These are phyloP conservation scores for Scaptomyza montana DNA, from an alignment of 1,140 invertebrate species.

Conservation along the genomic window DNA sequence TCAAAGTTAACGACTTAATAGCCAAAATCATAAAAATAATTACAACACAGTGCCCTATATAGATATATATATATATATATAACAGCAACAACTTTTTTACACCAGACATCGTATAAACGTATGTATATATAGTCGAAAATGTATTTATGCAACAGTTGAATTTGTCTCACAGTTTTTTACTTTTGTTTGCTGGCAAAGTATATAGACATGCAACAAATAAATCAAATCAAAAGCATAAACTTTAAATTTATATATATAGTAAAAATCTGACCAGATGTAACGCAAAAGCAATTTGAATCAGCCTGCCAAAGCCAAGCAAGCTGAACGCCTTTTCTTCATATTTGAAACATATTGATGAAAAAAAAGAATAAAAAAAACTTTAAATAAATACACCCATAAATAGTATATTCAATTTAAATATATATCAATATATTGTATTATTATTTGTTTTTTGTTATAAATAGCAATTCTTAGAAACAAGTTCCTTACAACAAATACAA, in stretches of 20 bases:
- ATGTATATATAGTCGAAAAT: slow-evolving; percentile 30
- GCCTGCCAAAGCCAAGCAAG: neutral
- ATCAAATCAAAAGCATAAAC: neutral
- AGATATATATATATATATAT: slow-evolving; percentile 2
- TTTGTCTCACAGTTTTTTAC: slow-evolving; percentile 4
- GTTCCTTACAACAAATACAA: slow-evolving; percentile 29
- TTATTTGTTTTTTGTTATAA: slow-evolving; percentile 18
- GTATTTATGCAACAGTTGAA: slow-evolving; percentile 57
- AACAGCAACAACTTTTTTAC: neutral
- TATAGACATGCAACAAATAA: neutral
- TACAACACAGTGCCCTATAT: slow-evolving; percentile 11
- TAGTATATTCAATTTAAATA: neutral
- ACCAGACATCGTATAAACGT: neutral
- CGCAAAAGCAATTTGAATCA: slow-evolving; percentile 28
- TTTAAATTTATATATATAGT: slow-evolving; percentile 14
- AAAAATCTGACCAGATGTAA: slow-evolving; percentile 22
- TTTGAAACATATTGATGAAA: neutral
- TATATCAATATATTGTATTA: neutral
- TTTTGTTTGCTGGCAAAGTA: slow-evolving; percentile 23
- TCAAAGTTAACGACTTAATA: neutral
- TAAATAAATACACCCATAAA: neutral
- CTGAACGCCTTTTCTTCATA: slow-evolving; percentile 21
- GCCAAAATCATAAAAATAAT: slow-evolving; percentile 10
- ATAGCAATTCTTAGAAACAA: slow-evolving; percentile 24
- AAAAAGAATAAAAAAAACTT: neutral